Base-by-base conservation (phyloP, 2,113 vertebrate genomes). In the Coptodon rendalli region DNA sequence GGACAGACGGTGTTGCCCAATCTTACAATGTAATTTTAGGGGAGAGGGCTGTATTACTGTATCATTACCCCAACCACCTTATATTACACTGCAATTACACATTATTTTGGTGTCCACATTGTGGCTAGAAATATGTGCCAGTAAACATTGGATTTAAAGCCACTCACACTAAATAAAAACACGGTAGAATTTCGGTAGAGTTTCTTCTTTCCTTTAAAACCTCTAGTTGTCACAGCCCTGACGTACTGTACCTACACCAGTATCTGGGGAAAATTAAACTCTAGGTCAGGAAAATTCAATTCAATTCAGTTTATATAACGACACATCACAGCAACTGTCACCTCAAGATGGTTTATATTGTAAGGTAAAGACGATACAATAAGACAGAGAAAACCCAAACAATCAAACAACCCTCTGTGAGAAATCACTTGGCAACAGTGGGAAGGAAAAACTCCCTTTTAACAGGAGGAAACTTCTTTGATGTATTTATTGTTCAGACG, bases 151-250 rank as follows among this genome's bases (percentile, higher is more conserved):
- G 2, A 76, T 50, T 76, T 76, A 48, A 68, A 76, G 40, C 9
- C 0, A 76, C 40, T 38, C 34, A 22, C 61, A 48, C 68, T 73
- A 48, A 6, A 27, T 45, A 73, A 27, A 76, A 48, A 48, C 13
- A 11, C 14, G 0, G 1, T 29, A 50, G 24, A 50, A 76, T 29
- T 76, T 29, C 2, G 0, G 59, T 29, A 29, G 29, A 29, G n/a
- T 31, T 19, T 76, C 71, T 29, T 48, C 43, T 76, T 76, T 76
- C 24, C 71, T 76, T 76, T 76, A 50, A 76, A 31, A 50, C 24
- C 14, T 50, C 24, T 7, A 12, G 24, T 50, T 31, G 24, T 76
- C 6, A 50, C 16, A 29, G 1, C 6, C 27, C 11, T 31, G 27
- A 12, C 7, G 6, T 50, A n/a, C 2, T 13, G 43, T 50, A 5